A percentile compares a stretch with the other conserved stretches of the same genome.
Conservation (phyloP, 2,797 vertebrate species). For the Pipistrellus pygmaeus region DNA sequence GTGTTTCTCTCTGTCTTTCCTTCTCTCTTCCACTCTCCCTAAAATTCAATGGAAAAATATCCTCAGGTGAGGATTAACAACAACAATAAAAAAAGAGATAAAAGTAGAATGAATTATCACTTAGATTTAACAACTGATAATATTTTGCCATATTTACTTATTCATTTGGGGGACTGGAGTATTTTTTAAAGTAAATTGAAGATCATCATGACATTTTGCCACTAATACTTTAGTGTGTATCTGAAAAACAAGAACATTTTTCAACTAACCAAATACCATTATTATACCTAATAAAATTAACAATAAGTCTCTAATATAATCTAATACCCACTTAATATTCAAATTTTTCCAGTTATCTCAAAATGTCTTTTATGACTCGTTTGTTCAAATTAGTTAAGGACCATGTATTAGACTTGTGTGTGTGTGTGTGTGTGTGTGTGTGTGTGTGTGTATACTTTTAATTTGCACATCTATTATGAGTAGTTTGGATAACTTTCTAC, state of each 20-base stretch:
- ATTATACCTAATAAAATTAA: slow-evolving; percentile 41
- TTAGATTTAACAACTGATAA: slow-evolving; percentile 25
- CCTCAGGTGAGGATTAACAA: too few species aligned
- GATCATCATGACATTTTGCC: not conserved
- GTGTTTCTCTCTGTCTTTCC: too few species aligned
- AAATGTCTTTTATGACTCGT: slow-evolving; percentile 53
- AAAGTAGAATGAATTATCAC: not conserved
- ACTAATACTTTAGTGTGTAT: not conserved
- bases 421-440: not conserved
- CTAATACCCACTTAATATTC: slow-evolving; percentile 1
- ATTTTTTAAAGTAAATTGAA: slow-evolving; percentile 53
- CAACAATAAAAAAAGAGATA: not conserved
- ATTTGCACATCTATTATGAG: not conserved
- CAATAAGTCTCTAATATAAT: not conserved
- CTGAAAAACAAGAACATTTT: slow-evolving; percentile 21
- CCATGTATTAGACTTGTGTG: not conserved
- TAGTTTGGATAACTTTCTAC: not conserved
- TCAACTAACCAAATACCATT: not conserved
- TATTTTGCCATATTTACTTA: slow-evolving; percentile 1
- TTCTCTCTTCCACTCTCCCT: too few species aligned
- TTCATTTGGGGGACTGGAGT: not conserved
- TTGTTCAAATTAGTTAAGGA: slow-evolving; percentile 6
- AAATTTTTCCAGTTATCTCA: slow-evolving; percentile 44
- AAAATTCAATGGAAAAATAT: too few species aligned
- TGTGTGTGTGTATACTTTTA: not conserved